phyloP scores from a whole-genome alignment of 1,140 invertebrate genomes.

The Halesus radiatus region DNA sequence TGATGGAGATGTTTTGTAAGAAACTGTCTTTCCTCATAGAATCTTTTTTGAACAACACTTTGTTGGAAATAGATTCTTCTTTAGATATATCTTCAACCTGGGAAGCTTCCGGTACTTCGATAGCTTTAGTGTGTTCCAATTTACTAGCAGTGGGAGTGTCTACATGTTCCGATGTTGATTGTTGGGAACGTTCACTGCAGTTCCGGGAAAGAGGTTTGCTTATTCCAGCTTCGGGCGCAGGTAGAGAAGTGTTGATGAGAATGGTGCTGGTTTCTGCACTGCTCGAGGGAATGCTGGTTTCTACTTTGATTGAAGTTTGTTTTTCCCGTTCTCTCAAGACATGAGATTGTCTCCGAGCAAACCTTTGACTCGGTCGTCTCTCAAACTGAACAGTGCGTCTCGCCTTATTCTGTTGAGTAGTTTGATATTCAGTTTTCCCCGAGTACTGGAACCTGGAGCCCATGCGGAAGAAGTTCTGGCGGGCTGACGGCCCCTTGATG shows the following conservation, averaged over 20 bases:
- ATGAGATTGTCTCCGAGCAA: constrained; percentile 90
- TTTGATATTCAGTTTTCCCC: constrained; percentile 96
- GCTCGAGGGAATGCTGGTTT: constrained; percentile 11
- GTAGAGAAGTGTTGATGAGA: constrained; percentile 51
- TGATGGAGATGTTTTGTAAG: constrained; percentile 65
- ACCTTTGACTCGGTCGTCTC: constrained; percentile 95
- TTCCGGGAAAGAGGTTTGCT: constrained; percentile 63
- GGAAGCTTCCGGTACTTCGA: constrained; percentile 61
- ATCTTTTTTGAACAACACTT: constrained; percentile 66
- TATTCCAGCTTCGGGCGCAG: constrained; percentile 62
- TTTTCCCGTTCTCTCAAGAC: constrained; percentile 82
- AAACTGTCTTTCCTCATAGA: constrained; percentile 63
- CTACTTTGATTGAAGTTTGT: constrained; percentile 65
- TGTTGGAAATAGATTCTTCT: constrained; percentile 68
- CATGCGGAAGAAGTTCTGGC: constrained; percentile 98
- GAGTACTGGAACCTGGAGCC: constrained; percentile 96
- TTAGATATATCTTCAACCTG: constrained; percentile 64
- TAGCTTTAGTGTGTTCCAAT: constrained; percentile 59
- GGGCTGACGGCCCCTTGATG: constrained; percentile 87
- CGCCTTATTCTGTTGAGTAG: constrained; percentile 89
- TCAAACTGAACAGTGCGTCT: constrained; percentile 95
- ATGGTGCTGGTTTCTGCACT: constrained; percentile 48
- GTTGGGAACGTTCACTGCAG: constrained; percentile 68
- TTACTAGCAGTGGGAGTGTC: constrained; percentile 13
- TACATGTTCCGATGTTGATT: constrained; percentile 60